Base-by-base conservation (phyloP, 2,888 invertebrate species). In the Apamea crenata region DNA sequence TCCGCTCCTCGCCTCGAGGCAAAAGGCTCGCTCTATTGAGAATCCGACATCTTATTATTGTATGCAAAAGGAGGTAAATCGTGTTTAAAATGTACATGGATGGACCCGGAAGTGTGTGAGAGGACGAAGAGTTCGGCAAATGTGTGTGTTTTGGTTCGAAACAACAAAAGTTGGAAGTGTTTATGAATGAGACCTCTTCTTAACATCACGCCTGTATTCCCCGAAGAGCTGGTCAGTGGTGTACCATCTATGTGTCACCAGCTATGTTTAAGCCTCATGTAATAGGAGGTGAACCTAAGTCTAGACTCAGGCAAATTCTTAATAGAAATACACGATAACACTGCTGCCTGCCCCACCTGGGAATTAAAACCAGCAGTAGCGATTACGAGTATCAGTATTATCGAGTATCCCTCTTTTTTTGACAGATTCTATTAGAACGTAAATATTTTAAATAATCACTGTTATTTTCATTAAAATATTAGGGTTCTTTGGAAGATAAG, bases 41-140 rank as follows among this genome's bases (percentile, higher is more conserved):
- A 87, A 84, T 84, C 85, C 79, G 77, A 88, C 87, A 89, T 83
- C 86, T 89, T 91, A 89, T 91, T 91, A 91, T 91, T 90, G 86
- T 88, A 91, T 90, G 87, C 88, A 90, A 90, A 91, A 91, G 85
- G 86, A 89, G 87, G 86, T 90, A 91, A 91, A 92, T 91, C 84
- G 85, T 86, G 88, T 90, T 88, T 87, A 86, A 90, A 91, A 87
- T 70, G 74, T 71, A 74, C 63, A 74, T 5, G 67, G 66, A 75
- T 72, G 67, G 40, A 21, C 25, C 72, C 36, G 56, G 78, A 67
- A 70, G 78, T 68, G 74, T 47, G 2, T 50, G n/a, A 18, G 32
- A 66, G 21, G 14, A 50, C 36, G 32, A 74, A 65, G 74, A 50
- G 70, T 56, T 67, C n/a, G 53, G 53, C 29, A 67, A 40, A 47